These are phyloP conservation scores for Dendronephthya gigantea DNA, from an alignment of 64 coral and sea anemone species.

Conservation along the genomic window DNA sequence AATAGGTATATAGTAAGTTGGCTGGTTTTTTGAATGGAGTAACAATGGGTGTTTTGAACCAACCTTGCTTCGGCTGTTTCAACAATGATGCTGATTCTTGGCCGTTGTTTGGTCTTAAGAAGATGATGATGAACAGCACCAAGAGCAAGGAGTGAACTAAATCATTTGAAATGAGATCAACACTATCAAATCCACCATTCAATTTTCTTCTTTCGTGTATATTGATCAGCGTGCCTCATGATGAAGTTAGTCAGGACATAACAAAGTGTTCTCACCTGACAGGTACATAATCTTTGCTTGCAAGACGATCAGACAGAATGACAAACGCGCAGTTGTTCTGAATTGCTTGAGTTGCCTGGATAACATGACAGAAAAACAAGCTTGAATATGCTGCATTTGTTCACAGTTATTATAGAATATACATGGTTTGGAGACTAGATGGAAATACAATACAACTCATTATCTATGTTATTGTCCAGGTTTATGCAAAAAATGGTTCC, in stretches of 20 bases:
- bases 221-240: too few relatives aligned
- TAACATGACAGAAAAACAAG: not conserved
- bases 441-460: too few relatives aligned
- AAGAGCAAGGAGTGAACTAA: slow-evolving; percentile 65
- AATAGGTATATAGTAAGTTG: too few relatives aligned
- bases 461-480: too few relatives aligned
- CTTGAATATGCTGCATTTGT: too few relatives aligned
- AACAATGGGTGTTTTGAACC: not conserved
- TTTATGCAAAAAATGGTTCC: too few relatives aligned
- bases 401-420: too few relatives aligned
- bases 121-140: slow-evolving; percentile 84
- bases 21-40: too few relatives aligned
- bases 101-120: slow-evolving; percentile 85
- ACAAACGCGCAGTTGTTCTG: slow-evolving; percentile 76
- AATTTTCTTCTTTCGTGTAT: too few relatives aligned
- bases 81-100: slow-evolving; percentile 60
- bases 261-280: slow-evolving; percentile 38
- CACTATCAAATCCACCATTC: too few relatives aligned
- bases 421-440: too few relatives aligned
- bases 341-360: slow-evolving; percentile 72
- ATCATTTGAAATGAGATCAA: not conserved
- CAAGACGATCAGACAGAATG: slow-evolving; percentile 59
- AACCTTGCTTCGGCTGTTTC: slow-evolving; percentile 83
- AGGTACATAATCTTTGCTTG: slow-evolving; percentile 52
- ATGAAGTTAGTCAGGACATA: not conserved